These are phyloP conservation scores for Limnephilus marmoratus DNA, from an alignment of 2,888 invertebrate genomes.

Conservation along the genomic window DNA sequence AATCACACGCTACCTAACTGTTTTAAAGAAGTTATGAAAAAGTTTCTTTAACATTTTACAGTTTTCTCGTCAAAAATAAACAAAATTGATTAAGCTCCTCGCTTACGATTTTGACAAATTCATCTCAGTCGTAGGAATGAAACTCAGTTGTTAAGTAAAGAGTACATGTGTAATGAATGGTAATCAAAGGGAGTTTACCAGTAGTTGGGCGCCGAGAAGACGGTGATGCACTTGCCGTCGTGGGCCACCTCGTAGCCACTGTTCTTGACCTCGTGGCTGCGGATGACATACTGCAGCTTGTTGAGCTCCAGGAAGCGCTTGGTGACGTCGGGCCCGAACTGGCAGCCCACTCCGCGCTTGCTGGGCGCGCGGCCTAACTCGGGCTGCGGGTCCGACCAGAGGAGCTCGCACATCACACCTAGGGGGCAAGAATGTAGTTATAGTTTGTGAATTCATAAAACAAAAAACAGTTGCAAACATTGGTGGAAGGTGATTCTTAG, in stretches of 20 bases:
- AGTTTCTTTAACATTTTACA: too few species aligned
- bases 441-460: not conserved
- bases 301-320: constrained; percentile 89
- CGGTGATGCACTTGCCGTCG: constrained; percentile 97
- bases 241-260: constrained; percentile 97
- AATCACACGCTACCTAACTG: too few species aligned
- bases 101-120: too few species aligned
- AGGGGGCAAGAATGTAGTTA: constrained; percentile 44
- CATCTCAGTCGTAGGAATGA: too few species aligned
- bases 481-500: too few species aligned
- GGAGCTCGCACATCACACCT: constrained; percentile 97
- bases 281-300: constrained; percentile 93
- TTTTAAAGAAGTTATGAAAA: too few species aligned
- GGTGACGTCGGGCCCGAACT: constrained; percentile 99
- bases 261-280: constrained; percentile 98
- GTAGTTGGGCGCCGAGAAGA: constrained; percentile 99
- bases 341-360: constrained; percentile 98
- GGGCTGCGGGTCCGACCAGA: constrained; percentile 99
- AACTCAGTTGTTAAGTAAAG: too few species aligned
- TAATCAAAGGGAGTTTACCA: constrained; percentile 81
- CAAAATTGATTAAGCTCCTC: too few species aligned
- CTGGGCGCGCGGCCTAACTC: constrained; percentile 92
- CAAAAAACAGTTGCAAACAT: too few species aligned
- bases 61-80: too few species aligned
- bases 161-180: not conserved